Evolutionary conservation across 2,888 invertebrate species (phyloP), one percentile per base, ranked within the genome.

Genomic region (Chromoteleia sp.): DNA sequence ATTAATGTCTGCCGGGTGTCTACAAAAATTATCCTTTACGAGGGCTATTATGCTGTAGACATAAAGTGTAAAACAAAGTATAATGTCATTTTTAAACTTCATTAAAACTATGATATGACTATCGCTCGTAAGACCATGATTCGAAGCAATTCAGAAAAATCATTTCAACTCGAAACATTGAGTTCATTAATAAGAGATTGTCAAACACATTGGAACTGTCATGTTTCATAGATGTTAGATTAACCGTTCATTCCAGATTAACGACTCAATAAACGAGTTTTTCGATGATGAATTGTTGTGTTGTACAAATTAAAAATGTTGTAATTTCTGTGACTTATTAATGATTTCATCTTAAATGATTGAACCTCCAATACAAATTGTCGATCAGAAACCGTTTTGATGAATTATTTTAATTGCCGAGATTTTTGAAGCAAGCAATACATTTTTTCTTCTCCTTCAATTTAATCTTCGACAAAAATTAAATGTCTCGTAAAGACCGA

Each of bases 151-250:
- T 25, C 8, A 29, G 45, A 33, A 33, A 58, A 52, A 52, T 52
- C 21, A 54, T 29, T 61, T 54, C 50, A 14, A 33, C 36, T 61
- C 25, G 33, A 21, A 33, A 54, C 61, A 30, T 17, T 54, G 33
- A 52, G n/a, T 73, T 73, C 61, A 73, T 73, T 61, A 73, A 73
- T 73, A 73, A 52, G 36, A 52, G 52, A 36, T 43, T 61, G 61
- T 43, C 54, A 61, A 39, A 54, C 33, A 52, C 39, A 59, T 39
- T 29, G 52, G 30, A 41, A 19, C 61, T 61, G 61, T 73, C 73
- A 52, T 50, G 50, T 73, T 54, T 48, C 61, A 43, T 43, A 43
- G 61, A 54, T 52, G 41, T 73, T 54, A 30, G 52, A 73, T 56
- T 56, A 56, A 61, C 43, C 8, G 29, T 71, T 52, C 39, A 52